Base-by-base conservation (phyloP, 2,797 vertebrate species). In the Phoebastria nigripes region DNA sequence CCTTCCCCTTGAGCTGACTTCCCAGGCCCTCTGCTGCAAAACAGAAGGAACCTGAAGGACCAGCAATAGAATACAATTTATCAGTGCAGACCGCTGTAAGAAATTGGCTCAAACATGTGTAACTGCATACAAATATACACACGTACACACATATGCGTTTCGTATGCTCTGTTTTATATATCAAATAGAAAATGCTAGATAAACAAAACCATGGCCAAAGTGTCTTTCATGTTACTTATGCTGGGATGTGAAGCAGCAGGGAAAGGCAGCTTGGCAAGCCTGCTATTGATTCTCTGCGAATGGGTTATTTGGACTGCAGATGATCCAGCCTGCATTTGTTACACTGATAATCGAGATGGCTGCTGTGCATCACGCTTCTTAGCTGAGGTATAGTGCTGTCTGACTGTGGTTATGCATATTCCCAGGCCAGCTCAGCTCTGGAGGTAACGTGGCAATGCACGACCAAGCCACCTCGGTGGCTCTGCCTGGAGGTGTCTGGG, bases 381-480 rank as follows among this genome's bases (percentile, higher is more conserved):
- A 52, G 49, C 63, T 56, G 52, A 69, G 39, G 24, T 11, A 3
- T 1, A 39, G 49, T 9, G 25, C 69, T 5, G 2, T 19, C 69
- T 41, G 59, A 8, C 72, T 22, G 25, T 46, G 56, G 31, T 5
- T 65, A 17, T 41, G n/a, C 42, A 2, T 19, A 24, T 65, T 72
- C 21, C 42, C 33, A 42, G 87, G 37, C 29, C 39, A 51, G 46
- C 67, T 56, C 67, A 82, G 67, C 82, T 65, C 56, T 54, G 66
- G 46, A 37, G 33, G 8, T 29, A 25, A 33, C 0, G 0, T 14
- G 26, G 39, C 46, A 52, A 52, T 9, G 65, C 33, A 15, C 0
- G 5, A 33, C 71, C 42, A 26, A 41, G 71, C 28, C 41, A 9
- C 20, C 41, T 14, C 0, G 6, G 29, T 37, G 79, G 58, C 58